Evolutionary conservation across 2,797 vertebrate species (phyloP).

Genomic region (Alauda arvensis): DNA sequence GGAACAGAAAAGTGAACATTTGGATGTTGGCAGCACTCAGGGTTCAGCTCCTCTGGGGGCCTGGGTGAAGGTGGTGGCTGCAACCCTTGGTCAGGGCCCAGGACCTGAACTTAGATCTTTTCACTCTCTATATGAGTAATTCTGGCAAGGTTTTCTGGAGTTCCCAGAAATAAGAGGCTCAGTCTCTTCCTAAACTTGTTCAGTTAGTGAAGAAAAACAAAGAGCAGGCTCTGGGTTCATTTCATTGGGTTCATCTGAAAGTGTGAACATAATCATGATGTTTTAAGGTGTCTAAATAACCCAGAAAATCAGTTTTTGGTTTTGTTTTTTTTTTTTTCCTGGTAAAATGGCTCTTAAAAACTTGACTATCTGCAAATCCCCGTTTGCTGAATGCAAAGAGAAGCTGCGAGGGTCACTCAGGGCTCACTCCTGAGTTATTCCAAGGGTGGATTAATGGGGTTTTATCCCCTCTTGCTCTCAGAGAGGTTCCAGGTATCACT

Average conservation of each 20-base stretch:
- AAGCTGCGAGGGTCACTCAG: background rate
- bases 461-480: background rate
- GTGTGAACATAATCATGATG: background rate
- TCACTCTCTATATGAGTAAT: background rate
- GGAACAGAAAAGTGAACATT: background rate
- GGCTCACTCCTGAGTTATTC: background rate
- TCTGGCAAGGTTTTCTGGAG: background rate
- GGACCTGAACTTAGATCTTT: background rate
- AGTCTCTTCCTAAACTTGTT: background rate
- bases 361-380: background rate
- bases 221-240: background rate
- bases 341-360: background rate
- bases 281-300: background rate
- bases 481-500: background rate
- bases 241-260: background rate
- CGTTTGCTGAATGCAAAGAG: background rate
- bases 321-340: background rate
- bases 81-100: background rate
- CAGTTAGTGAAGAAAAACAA: background rate
- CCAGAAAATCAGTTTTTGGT: background rate
- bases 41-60: background rate
- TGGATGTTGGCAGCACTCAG: background rate
- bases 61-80: background rate
- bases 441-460: background rate
- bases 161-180: background rate